Evolutionary conservation across 1,140 invertebrate species (phyloP).

Genomic region (Drosophila bocqueti): DNA sequence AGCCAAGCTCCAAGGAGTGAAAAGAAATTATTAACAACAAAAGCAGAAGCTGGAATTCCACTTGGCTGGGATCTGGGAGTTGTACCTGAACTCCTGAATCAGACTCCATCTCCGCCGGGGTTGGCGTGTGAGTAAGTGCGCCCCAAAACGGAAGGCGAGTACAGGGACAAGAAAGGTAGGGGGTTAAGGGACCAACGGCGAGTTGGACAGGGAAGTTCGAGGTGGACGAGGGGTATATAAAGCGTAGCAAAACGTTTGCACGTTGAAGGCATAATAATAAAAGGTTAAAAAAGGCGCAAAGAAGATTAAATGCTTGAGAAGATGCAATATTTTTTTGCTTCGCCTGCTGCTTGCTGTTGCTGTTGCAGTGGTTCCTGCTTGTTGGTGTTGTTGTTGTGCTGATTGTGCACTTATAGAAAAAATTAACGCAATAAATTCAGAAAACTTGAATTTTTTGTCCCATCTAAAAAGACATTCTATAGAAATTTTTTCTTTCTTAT

Average conservation of each 20-base stretch:
- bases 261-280: conserved; percentile 84
- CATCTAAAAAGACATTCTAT: no score
- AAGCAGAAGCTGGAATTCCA: conserved; percentile 77
- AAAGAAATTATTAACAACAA: conserved; percentile 84
- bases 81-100: conserved; percentile 10
- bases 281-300: conserved; percentile 84
- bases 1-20: conserved; percentile 59
- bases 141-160: conserved; percentile 71
- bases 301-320: conserved; percentile 84
- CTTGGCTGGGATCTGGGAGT: conserved; percentile 47
- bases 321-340: conserved; percentile 82
- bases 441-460: not conserved
- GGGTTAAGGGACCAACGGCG: not conserved
- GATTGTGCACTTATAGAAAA: conserved; percentile 4
- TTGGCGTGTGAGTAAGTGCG: conserved; percentile 80
- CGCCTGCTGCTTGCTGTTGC: conserved; percentile 48
- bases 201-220: not conserved
- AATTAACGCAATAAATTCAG: not conserved
- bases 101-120: conserved; percentile 26
- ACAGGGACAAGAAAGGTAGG: conserved; percentile 17
- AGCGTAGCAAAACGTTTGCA: conserved; percentile 84
- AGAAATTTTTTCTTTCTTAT: no score
- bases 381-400: conserved; percentile 31
- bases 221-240: conserved; percentile 47
- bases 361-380: conserved; percentile 36